Evolutionary conservation across 1,140 invertebrate genomes (phyloP).

Genomic region (Diachasmimorpha longicaudata): DNA sequence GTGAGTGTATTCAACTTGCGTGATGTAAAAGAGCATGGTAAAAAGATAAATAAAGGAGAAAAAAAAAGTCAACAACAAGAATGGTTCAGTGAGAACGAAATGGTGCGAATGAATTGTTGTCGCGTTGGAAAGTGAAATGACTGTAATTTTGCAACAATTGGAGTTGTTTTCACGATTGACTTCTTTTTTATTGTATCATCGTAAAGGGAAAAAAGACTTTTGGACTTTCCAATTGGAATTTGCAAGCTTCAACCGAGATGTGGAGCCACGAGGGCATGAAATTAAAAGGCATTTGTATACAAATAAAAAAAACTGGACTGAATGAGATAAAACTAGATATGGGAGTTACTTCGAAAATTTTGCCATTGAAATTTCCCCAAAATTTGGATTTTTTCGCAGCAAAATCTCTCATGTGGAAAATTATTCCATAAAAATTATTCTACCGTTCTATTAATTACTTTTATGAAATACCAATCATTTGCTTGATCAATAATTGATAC

Average conservation of each 20-base stretch:
- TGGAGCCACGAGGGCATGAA: slow-evolving; percentile 31
- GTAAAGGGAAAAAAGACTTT: neutral
- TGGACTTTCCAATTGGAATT: neutral
- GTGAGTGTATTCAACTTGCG: neutral
- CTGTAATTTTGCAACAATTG: neutral
- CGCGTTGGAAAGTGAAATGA: neutral
- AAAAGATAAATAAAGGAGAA: neutral
- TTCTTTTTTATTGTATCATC: neutral
- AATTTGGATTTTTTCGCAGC: too few species aligned
- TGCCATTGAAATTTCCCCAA: too few species aligned
- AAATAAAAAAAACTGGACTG: neutral
- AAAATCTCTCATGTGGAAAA: too few species aligned
- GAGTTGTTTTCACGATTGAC: neutral
- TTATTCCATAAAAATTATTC: too few species aligned
- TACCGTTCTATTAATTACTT: too few species aligned
- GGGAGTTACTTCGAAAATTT: neutral
- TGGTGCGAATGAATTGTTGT: slow-evolving; percentile 8
- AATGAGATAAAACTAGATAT: neutral
- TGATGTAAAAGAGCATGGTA: neutral
- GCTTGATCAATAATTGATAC: too few species aligned
- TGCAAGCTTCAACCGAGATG: neutral
- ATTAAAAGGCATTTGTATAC: slow-evolving; percentile 26
- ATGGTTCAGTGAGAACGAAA: neutral
- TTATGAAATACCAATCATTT: too few species aligned
- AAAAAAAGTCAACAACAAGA: neutral